Conservation (phyloP, 2,888 invertebrate species). For the Colostygia pectinataria region DNA sequence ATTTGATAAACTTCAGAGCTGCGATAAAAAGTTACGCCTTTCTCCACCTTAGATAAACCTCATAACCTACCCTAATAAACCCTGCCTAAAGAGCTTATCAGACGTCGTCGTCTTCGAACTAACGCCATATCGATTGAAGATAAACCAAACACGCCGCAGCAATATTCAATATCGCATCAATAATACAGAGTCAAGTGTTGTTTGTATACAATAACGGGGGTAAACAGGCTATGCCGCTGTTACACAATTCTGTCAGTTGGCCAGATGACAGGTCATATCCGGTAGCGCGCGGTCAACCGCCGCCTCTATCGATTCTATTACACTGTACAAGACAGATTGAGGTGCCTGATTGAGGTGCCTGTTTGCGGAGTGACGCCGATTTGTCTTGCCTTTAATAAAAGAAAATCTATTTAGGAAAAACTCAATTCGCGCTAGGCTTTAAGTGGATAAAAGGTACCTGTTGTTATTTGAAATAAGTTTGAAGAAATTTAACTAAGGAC, state of each 20-base stretch:
- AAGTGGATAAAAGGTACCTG: conserved; percentile 1
- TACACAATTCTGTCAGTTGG: conserved; percentile 62
- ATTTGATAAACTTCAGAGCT: not conserved
- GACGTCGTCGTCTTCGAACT: conserved; percentile 8
- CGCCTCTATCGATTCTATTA: conserved; percentile 74
- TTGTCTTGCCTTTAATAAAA: conserved; percentile 40
- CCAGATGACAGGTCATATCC: conserved; percentile 76
- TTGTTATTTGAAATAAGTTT: too few species aligned
- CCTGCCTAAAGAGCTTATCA: conserved; percentile 6
- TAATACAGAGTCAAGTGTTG: conserved; percentile 52
- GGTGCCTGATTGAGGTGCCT: conserved; percentile 53
- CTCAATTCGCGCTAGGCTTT: conserved; percentile 18
- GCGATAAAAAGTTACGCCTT: conserved; percentile 4
- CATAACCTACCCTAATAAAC: not conserved
- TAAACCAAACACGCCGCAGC: conserved; percentile 13
- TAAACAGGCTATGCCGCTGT: conserved; percentile 59
- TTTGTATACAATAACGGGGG: conserved; percentile 60
- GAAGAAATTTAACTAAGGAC: too few species aligned
- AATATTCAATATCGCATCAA: conserved; percentile 40
- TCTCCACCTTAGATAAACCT: conserved; percentile 4
- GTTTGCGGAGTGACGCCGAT: conserved; percentile 40
- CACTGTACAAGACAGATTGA: conserved; percentile 68
- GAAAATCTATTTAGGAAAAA: conserved; percentile 24
- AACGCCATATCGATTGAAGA: conserved; percentile 7
- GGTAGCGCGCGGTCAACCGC: conserved; percentile 61